Evolutionary conservation across 2,888 invertebrate species (phyloP), one percentile per base, ranked within the genome.

Genomic region (Eledone cirrhosa): DNA sequence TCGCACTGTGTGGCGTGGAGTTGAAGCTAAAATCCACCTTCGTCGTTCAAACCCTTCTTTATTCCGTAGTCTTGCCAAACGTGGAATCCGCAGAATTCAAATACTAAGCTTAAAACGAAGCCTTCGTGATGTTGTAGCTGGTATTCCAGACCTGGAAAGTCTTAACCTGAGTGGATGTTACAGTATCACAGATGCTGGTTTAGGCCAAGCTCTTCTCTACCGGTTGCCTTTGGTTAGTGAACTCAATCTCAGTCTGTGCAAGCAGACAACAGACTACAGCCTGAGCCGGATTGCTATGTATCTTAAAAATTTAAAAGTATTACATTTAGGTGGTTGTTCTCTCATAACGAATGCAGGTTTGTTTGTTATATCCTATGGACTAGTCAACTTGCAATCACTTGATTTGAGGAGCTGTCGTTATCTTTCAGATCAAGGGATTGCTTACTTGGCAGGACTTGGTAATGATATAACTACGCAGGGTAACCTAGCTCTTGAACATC

Each of bases 371-470:
- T 95, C 97, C 80, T 95, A 95, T 94, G 96, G 96, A 16, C 92
- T 97, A 77, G 94, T 94, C 88, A 95, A 95, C 88, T 92, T 98
- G 84, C 94, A 95, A 88, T 93, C 94, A 81, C 92, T 98, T 85
- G 97, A 98, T 90, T 92, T 98, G 81, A 93, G 97, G 81, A 97
- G 97, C 81, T 98, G 97, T 91, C 95, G 97, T 94, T 95, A 95
- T 89, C 94, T 98, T 31, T 95, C 96, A 84, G 97, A 98, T 88
- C 94, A 94, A 80, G 97, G 97, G 3, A 96, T 98, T 84, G 95
- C 95, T 0, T 95, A 96, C 89, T 91, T 98, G 82, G 94, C 95
- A 3, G 94, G 95, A 14, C 74, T 83, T 83, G 85, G 78, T 48
- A 78, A 72, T 65, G 65, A 47, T 5, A 65, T 59, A 13, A 75